Evolutionary conservation across 2,797 vertebrate genomes (phyloP).

Genomic region (Xenentodon cancila): DNA sequence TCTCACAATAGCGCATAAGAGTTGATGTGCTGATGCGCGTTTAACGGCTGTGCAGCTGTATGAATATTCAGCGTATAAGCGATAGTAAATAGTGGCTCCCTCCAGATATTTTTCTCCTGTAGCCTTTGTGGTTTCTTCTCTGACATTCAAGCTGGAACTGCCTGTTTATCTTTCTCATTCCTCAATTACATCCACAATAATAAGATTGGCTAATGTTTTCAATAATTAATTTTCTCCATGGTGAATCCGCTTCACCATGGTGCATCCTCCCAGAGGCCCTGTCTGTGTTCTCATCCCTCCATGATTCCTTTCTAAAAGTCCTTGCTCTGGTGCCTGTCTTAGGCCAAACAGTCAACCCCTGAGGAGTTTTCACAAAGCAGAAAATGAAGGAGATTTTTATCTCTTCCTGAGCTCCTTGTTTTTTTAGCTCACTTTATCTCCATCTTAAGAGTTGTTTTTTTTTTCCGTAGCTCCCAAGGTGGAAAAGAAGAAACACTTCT

Average conservation of each 20-base stretch:
- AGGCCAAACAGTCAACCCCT: slow-evolving; percentile 58
- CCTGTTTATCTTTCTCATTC: slow-evolving; percentile 65
- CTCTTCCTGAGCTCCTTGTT: slow-evolving; percentile 53
- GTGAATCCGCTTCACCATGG: slow-evolving; percentile 51
- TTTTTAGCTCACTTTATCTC: slow-evolving; percentile 20
- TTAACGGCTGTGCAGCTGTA: slow-evolving; percentile 31
- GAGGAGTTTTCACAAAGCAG: slow-evolving; percentile 47
- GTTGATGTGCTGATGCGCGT: slow-evolving; percentile 13
- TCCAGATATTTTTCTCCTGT: slow-evolving; percentile 38
- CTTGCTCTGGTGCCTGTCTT: slow-evolving; percentile 46
- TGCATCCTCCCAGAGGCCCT: slow-evolving; percentile 54
- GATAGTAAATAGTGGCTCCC: slow-evolving; percentile 47
- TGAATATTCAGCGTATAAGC: slow-evolving; percentile 60
- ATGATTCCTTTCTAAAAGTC: slow-evolving; percentile 61
- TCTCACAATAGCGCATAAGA: slow-evolving; percentile 29
- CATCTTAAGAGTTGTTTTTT: slow-evolving; percentile 28
- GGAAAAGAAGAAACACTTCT: slow-evolving; percentile 44
- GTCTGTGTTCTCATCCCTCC: slow-evolving; percentile 59
- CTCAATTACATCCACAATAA: slow-evolving; percentile 66
- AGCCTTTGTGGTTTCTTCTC: slow-evolving; percentile 36
- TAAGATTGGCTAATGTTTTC: slow-evolving; percentile 70
- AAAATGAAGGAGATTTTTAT: slow-evolving; percentile 46
- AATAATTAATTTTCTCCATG: slow-evolving; percentile 77
- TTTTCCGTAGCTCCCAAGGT: too few species aligned
- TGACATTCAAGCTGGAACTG: slow-evolving; percentile 55